Evolutionary conservation across 2,888 invertebrate species (phyloP).

Genomic region (Drosophila putrida): DNA sequence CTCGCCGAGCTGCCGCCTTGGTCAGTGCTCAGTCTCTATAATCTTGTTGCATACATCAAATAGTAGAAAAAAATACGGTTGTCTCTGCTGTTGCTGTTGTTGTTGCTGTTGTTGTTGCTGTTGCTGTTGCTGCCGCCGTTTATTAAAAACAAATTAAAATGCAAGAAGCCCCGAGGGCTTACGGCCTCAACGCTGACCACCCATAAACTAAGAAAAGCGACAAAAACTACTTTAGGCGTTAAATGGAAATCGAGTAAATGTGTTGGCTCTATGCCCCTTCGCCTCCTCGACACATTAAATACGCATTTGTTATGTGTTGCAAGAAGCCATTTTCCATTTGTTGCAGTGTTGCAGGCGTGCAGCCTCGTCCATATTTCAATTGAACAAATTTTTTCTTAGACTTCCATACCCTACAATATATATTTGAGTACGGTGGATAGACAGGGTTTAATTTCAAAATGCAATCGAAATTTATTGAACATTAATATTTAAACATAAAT

Average conservation of each 20-base stretch:
- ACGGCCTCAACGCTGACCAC: constrained; percentile 75
- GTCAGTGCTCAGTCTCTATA: constrained; percentile 52
- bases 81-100: constrained; percentile 35
- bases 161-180: constrained; percentile 68
- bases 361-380: constrained; percentile 64
- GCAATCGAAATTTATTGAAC: not conserved
- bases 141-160: constrained; percentile 79
- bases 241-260: constrained; percentile 69
- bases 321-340: constrained; percentile 51
- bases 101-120: not conserved
- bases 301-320: constrained; percentile 80
- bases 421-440: not conserved
- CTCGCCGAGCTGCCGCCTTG: constrained; percentile 56
- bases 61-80: constrained; percentile 22
- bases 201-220: constrained; percentile 64
- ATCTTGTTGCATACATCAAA: constrained; percentile 76
- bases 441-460: not conserved
- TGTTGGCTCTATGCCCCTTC: constrained; percentile 20
- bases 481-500: not conserved
- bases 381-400: constrained; percentile 46
- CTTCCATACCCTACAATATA: not conserved
- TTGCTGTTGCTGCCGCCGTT: constrained; percentile 46
- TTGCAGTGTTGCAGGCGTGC: constrained; percentile 53
- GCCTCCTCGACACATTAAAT: constrained; percentile 78
- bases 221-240: constrained; percentile 64